Evolutionary conservation across 92 coral and sea anemone genomes (phyloP).

Genomic region (Phenganax marumi): DNA sequence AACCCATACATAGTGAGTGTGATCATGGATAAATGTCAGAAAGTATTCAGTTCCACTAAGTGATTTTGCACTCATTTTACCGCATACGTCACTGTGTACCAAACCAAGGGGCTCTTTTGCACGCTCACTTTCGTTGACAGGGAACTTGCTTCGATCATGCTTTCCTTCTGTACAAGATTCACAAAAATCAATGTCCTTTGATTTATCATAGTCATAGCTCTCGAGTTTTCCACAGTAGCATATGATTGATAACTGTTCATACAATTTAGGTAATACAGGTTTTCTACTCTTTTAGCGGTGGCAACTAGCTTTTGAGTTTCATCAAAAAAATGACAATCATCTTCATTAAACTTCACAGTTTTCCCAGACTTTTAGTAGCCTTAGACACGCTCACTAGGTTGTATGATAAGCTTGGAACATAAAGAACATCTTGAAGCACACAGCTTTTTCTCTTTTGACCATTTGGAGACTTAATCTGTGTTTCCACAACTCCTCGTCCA

Average conservation of each 20-base stretch:
- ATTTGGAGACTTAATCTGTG: too few species aligned
- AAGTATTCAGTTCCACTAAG: constrained; percentile 58
- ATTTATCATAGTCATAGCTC: constrained; percentile 37
- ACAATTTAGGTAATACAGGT: too few species aligned
- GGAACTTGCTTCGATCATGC: constrained; percentile 49
- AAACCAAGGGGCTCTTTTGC: constrained; percentile 47
- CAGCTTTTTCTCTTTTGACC: too few species aligned
- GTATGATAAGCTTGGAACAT: too few species aligned
- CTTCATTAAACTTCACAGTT: too few species aligned
- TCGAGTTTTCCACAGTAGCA: constrained; percentile 32
- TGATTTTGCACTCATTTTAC: constrained; percentile 54
- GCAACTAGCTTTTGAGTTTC: too few species aligned
- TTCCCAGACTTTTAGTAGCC: constrained; percentile 53
- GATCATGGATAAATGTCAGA: constrained; percentile 57
- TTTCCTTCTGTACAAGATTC: constrained; percentile 57
- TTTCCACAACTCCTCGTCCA: too few species aligned
- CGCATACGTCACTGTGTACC: too few species aligned
- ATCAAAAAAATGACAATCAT: constrained; percentile 42
- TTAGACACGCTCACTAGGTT: too few species aligned
- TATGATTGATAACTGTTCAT: too few species aligned
- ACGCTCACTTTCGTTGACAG: constrained; percentile 23
- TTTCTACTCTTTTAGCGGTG: constrained; percentile 46
- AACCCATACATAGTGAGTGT: constrained; percentile 54
- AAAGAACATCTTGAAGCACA: too few species aligned
- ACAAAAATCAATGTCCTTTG: constrained; percentile 36